Evolutionary conservation across 2,888 invertebrate genomes (phyloP).

Genomic region (Peribatodes rhomboidaria): DNA sequence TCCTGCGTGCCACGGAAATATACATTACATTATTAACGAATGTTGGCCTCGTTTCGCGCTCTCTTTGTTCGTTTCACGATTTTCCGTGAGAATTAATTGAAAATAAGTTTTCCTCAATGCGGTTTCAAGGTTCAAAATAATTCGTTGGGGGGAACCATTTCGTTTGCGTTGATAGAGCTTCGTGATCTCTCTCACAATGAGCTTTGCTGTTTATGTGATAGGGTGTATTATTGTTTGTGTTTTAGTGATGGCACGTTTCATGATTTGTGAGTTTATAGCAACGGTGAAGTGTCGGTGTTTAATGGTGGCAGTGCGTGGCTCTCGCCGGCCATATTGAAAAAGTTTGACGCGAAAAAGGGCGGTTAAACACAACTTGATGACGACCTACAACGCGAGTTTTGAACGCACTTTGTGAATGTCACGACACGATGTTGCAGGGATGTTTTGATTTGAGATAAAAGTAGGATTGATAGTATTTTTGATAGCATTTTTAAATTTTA

Average conservation of each 20-base stretch:
- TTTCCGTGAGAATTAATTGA: slow-evolving; percentile 73
- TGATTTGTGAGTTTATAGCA: slow-evolving; percentile 87
- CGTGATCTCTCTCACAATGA: slow-evolving; percentile 57
- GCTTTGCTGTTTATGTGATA: slow-evolving; percentile 58
- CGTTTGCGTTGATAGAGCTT: slow-evolving; percentile 69
- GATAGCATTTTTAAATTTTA: too few relatives aligned
- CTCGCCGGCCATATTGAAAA: slow-evolving; percentile 85
- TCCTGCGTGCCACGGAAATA: too few relatives aligned
- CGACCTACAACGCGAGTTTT: slow-evolving; percentile 47
- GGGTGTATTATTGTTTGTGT: slow-evolving; percentile 63
- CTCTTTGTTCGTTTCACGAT: slow-evolving; percentile 85
- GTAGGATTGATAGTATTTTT: too few relatives aligned
- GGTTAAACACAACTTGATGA: slow-evolving; percentile 61
- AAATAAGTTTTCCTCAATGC: slow-evolving; percentile 75
- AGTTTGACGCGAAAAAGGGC: slow-evolving; percentile 82
- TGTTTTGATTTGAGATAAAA: too few relatives aligned
- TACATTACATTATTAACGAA: slow-evolving; percentile 87
- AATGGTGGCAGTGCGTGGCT: slow-evolving; percentile 84
- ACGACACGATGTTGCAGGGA: slow-evolving; percentile 8
- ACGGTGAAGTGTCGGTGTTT: slow-evolving; percentile 86
- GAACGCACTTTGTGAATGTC: not conserved
- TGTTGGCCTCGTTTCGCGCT: slow-evolving; percentile 85
- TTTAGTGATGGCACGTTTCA: slow-evolving; percentile 76
- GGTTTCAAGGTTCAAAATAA: slow-evolving; percentile 80
- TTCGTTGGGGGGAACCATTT: slow-evolving; percentile 71